phyloP scores from a whole-genome alignment of 2,113 vertebrate genomes.

The Felis chaus region DNA sequence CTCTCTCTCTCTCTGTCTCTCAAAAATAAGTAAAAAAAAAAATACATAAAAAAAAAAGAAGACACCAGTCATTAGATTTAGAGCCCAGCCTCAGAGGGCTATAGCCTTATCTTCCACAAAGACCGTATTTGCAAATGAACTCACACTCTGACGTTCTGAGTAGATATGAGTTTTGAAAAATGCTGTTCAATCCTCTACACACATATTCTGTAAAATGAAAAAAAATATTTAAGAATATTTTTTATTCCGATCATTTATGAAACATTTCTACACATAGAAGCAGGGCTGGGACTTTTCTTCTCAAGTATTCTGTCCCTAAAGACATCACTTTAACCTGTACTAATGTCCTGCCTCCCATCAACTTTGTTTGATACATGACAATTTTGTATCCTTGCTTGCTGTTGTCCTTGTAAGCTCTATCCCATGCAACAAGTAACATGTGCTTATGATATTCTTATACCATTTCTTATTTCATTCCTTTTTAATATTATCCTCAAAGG shows the following conservation, averaged over 20 bases:
- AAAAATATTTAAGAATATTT: not conserved
- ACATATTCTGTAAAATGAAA: not conserved
- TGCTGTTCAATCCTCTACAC: not conserved
- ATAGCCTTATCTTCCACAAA: not conserved
- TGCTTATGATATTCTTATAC: not conserved
- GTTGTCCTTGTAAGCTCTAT: not conserved
- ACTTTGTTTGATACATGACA: not conserved
- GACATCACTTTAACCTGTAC: not conserved
- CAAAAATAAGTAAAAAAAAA: no score
- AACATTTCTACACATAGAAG: not conserved
- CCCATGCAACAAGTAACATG: not conserved
- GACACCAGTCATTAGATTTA: not conserved
- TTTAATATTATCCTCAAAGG: not conserved
- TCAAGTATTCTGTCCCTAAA: not conserved
- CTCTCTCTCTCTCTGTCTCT: no score
- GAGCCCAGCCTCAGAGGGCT: rapidly evolving
- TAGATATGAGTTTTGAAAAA: not conserved
- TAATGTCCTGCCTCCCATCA: not conserved
- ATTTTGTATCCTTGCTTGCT: not conserved
- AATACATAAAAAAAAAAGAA: no score
- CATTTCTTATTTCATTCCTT: not conserved
- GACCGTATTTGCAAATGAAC: not conserved
- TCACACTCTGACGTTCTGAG: not conserved
- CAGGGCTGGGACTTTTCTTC: not conserved
- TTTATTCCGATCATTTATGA: not conserved